These are phyloP conservation scores for Meteorus colon DNA, from an alignment of 2,888 invertebrate genomes.

Conservation along the genomic window DNA sequence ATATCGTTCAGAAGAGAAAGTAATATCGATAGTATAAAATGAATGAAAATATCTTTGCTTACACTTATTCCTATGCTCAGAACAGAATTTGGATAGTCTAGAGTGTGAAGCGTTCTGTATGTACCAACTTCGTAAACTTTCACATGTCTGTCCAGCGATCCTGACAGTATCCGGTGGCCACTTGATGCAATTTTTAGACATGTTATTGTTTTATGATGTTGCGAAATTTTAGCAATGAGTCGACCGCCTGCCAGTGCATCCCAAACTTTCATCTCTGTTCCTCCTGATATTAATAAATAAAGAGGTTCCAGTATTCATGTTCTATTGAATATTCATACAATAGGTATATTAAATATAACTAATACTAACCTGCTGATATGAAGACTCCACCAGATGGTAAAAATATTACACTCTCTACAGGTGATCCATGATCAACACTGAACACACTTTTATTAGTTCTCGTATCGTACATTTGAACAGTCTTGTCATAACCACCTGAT, in stretches of 20 bases:
- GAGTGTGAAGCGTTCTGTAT: slow-evolving; percentile 90
- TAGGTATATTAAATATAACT: background rate
- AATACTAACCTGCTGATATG: slow-evolving; percentile 83
- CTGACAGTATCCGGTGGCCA: slow-evolving; percentile 88
- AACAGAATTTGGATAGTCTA: slow-evolving; percentile 93
- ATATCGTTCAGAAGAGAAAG: background rate
- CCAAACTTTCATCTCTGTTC: slow-evolving; percentile 94
- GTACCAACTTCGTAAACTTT: slow-evolving; percentile 92
- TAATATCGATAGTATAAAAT: background rate
- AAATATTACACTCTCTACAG: slow-evolving; percentile 91
- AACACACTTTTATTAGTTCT: slow-evolving; percentile 82
- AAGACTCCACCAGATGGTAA: slow-evolving; percentile 93
- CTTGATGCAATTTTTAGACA: slow-evolving; percentile 87
- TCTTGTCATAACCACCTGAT: slow-evolving; percentile 93
- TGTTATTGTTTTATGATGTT: slow-evolving; percentile 97
- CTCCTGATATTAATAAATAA: slow-evolving; percentile 79
- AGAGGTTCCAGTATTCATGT: slow-evolving; percentile 14
- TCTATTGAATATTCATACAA: background rate
- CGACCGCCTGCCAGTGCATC: slow-evolving; percentile 92
- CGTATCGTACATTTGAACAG: slow-evolving; percentile 90
- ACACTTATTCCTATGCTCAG: slow-evolving; percentile 86
- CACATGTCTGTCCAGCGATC: slow-evolving; percentile 93
- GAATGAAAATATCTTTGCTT: slow-evolving; percentile 61
- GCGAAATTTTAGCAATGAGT: slow-evolving; percentile 86
- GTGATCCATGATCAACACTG: slow-evolving; percentile 89